Base-by-base conservation (phyloP, 2,113 vertebrate genomes). In the Takifugu flavidus region DNA sequence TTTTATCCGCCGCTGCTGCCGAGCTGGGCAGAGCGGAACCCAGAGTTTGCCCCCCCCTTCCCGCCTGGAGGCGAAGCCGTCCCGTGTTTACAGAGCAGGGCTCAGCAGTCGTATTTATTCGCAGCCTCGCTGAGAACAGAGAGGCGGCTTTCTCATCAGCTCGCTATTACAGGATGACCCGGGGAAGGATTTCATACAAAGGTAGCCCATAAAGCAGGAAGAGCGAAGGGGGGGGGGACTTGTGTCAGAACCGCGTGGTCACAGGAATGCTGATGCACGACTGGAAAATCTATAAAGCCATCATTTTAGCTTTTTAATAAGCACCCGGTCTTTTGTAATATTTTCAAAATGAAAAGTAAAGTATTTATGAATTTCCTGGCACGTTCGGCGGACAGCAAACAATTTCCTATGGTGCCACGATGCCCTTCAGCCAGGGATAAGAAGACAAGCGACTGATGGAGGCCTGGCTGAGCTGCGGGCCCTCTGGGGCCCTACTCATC, bases 281-380 rank as follows among this genome's bases (percentile, higher is more conserved):
- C 67, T 84, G 84, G 75, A 88, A 89, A 89, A 87, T 89, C 82
- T 82, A 91, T 86, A 87, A 92, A 90, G 86, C 87, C 84, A 74
- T 90, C 77, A 86, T 87, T 89, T 83, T 69, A 72, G 56, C 75
- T 89, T 88, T 91, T 91, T 89, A 91, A 91, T 91, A 90, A 91
- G 90, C 51, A 80, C 82, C 73, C 74, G 66, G 85, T 77, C 79
- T 87, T 86, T 81, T 86, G 75, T 89, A 89, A 90, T 89, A 87
- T 87, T 88, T 79, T 88, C 80, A 82, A 89, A 91, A 91, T 88
- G 87, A 89, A 89, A 89, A 84, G 83, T 89, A 87, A 89, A 88
- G 87, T 69, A 90, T 86, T 84, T 65, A 77, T 78, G 90, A 89
- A 92, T 89, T 84, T 89, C 78, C 83, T 82, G 90, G 91, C 90